Conservation (phyloP, 2,113 vertebrate species). For the Actinemys pallida region DNA sequence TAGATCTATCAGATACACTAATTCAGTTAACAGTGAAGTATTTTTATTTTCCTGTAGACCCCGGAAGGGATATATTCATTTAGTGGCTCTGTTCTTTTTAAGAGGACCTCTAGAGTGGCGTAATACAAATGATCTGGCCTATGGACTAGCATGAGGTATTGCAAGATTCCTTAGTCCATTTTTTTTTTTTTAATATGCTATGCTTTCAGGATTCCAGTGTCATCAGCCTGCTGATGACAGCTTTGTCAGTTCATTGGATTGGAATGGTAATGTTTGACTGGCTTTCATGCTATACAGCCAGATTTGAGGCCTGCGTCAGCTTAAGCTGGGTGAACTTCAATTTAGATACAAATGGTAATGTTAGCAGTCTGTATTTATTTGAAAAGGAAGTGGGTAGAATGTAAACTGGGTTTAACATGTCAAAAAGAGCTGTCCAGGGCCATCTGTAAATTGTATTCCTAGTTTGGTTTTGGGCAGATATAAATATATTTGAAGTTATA, state of each 20-base stretch:
- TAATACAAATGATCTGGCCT: not conserved
- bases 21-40: not conserved
- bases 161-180: not conserved
- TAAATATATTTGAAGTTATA: not conserved
- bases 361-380: not conserved
- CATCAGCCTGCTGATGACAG: not conserved
- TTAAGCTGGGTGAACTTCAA: not conserved
- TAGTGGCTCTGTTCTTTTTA: not conserved
- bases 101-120: not conserved
- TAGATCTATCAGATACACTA: not conserved
- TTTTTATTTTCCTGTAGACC: not conserved
- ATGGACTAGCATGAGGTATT: not conserved
- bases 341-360: not conserved
- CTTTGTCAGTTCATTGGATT: not conserved
- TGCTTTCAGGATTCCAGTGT: not conserved
- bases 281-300: not conserved
- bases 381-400: not conserved
- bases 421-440: not conserved
- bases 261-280: not conserved
- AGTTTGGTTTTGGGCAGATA: not conserved
- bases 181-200: not conserved
- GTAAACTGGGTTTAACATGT: not conserved
- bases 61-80: not conserved
- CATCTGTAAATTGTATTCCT: not conserved
- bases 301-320: not conserved